Percentiles rank a stretch among this genome's conserved stretches.
These are phyloP conservation scores for Sebastes dallii DNA, from an alignment of 2,797 vertebrate genomes.

Conservation along the genomic window DNA sequence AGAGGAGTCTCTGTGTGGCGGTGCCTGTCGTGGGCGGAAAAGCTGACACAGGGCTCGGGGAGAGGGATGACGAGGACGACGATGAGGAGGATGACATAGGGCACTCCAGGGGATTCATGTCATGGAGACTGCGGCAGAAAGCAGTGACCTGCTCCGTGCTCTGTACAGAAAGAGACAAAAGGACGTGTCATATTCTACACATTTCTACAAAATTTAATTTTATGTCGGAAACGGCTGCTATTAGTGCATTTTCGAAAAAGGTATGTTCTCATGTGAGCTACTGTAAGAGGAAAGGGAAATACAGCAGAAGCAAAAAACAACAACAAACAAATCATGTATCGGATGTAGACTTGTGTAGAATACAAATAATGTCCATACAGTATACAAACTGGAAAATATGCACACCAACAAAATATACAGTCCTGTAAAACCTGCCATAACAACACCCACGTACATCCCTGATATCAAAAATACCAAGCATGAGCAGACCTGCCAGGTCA, in stretches of 20 bases:
- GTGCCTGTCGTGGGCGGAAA: conserved; percentile 75
- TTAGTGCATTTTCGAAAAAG: not conserved
- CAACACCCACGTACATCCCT: conserved; percentile 4
- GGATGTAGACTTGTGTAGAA: not conserved
- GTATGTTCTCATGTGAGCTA: not conserved
- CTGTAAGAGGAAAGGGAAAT: not conserved
- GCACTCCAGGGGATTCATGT: conserved; percentile 88
- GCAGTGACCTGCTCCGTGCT: conserved; percentile 89
- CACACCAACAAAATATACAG: conserved; percentile 16
- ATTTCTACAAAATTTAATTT: not conserved
- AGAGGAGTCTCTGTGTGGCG: conserved; percentile 89
- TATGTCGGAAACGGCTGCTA: not conserved
- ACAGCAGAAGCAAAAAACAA: not conserved
- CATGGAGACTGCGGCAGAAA: conserved; percentile 91
- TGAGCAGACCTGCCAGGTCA: conserved; percentile 56
- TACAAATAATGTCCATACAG: not conserved
- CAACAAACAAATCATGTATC: not conserved
- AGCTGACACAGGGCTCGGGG: conserved; percentile 86
- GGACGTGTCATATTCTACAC: not conserved
- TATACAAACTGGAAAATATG: not conserved
- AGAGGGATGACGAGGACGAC: conserved; percentile 80
- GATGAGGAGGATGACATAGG: conserved; percentile 75
- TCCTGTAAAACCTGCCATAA: conserved; percentile 37
- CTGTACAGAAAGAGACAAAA: conserved; percentile 66
- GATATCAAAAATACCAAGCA: conserved; percentile 51